Percentiles rank a stretch among this genome's conserved stretches.
Conservation (phyloP, 2,797 vertebrate species). For the Chromobotia macracanthus region DNA sequence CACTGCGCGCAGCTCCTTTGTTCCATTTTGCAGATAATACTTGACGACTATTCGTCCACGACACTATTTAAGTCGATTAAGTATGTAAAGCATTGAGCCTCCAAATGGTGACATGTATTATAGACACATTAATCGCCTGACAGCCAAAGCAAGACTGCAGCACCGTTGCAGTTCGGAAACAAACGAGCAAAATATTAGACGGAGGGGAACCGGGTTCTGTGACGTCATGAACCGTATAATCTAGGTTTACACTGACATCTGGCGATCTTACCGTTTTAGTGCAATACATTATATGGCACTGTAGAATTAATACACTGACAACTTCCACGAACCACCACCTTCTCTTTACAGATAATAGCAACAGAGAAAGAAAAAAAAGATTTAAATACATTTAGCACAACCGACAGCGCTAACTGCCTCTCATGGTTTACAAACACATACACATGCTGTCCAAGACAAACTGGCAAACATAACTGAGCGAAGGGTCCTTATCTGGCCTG, state of each 20-base stretch:
- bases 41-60: neutral
- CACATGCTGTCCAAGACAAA: too few relatives aligned
- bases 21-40: constrained; percentile 16
- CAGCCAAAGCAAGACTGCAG: neutral
- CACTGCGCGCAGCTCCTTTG: constrained; percentile 21
- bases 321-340: too few relatives aligned
- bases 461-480: too few relatives aligned
- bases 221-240: neutral
- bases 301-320: neutral
- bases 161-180: neutral
- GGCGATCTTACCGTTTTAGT: neutral
- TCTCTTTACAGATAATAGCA: neutral
- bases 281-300: neutral
- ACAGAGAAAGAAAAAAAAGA: too few relatives aligned
- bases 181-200: neutral
- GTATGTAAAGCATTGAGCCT: neutral
- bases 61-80: neutral
- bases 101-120: neutral
- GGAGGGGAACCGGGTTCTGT: neutral
- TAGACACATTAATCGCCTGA: neutral
- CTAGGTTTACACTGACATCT: constrained; percentile 54
- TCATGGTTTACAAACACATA: too few relatives aligned
- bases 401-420: too few relatives aligned
- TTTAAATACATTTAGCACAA: too few relatives aligned
- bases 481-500: too few relatives aligned